Percentiles rank a stretch among this genome's conserved stretches.
phyloP scores from a whole-genome alignment of 2,888 invertebrate genomes.

The Emmelina monodactyla region DNA sequence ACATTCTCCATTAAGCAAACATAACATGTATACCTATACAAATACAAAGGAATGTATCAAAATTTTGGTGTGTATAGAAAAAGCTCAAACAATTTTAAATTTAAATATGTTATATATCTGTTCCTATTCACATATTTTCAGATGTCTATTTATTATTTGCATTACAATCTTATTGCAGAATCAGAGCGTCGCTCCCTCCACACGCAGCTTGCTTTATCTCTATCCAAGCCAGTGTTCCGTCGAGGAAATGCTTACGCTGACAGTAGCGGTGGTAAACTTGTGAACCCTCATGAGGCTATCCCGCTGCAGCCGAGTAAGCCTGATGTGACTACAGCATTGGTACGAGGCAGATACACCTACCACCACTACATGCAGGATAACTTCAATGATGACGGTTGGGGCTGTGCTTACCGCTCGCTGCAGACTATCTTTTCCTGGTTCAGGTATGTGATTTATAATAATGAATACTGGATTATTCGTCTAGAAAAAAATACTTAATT shows the following conservation, averaged over 20 bases:
- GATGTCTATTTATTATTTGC: too few relatives aligned
- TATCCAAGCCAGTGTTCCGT: conserved; percentile 77
- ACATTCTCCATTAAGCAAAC: too few relatives aligned
- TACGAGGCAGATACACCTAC: conserved; percentile 90
- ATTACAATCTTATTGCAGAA: conserved; percentile 46
- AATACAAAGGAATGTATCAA: too few relatives aligned
- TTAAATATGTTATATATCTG: too few relatives aligned
- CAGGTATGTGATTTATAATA: conserved; percentile 41
- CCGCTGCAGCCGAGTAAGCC: conserved; percentile 30
- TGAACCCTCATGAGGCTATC: conserved; percentile 78
- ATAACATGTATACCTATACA: too few relatives aligned
- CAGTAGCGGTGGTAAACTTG: conserved; percentile 61
- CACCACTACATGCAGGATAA: conserved; percentile 97
- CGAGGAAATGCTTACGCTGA: conserved; percentile 72
- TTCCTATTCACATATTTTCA: too few relatives aligned
- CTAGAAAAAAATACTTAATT: not conserved
- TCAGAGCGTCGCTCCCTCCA: conserved; percentile 74
- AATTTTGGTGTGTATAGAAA: too few relatives aligned
- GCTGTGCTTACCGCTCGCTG: conserved; percentile 97
- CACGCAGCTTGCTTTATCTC: conserved; percentile 71
- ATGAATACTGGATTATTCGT: not conserved
- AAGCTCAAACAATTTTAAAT: too few relatives aligned
- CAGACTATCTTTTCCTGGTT: conserved; percentile 98
- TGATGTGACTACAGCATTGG: conserved; percentile 47
- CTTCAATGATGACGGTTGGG: conserved; percentile 98